Conservation (phyloP, 2,888 invertebrate species). For the Apotomis capreana region DNA sequence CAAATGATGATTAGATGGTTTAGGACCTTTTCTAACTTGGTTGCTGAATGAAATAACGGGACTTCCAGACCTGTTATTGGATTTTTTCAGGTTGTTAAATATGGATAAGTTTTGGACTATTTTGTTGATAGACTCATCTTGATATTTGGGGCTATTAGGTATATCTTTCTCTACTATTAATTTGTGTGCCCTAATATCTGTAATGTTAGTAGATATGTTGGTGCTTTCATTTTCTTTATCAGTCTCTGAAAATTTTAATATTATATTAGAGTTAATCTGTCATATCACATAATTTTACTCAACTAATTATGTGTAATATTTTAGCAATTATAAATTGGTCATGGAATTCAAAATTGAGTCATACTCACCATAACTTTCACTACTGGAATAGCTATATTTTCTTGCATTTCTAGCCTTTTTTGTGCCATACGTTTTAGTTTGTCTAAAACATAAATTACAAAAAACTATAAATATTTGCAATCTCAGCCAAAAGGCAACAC, state of each 20-base stretch:
- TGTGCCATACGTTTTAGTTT: conserved; percentile 55
- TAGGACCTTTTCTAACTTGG: conserved; percentile 26
- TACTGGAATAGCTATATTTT: conserved; percentile 57
- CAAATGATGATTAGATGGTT: conserved; percentile 28
- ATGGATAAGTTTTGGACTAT: conserved; percentile 63
- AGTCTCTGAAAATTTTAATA: conserved; percentile 59
- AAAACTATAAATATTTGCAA: too few relatives aligned
- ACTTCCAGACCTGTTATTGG: conserved; percentile 47
- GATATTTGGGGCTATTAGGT: conserved; percentile 47
- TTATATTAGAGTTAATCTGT: too few relatives aligned
- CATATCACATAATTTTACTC: too few relatives aligned
- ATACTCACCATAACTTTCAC: conserved; percentile 58
- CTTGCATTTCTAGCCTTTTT: conserved; percentile 54
- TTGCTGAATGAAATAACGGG: conserved; percentile 47
- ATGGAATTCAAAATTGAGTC: neutral
- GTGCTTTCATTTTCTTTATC: conserved; percentile 67
- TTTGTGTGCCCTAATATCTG: conserved; percentile 64
- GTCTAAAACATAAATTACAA: conserved; percentile 51
- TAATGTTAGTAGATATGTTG: conserved; percentile 52
- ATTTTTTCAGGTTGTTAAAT: conserved; percentile 54
- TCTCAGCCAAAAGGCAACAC: too few relatives aligned
- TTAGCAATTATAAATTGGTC: neutral
- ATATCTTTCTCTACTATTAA: conserved; percentile 64
- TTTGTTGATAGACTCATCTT: conserved; percentile 69
- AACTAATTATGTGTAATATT: neutral